These are phyloP conservation scores for Enteromius argenteus DNA, from an alignment of 2,797 vertebrate genomes.

Conservation along the genomic window DNA sequence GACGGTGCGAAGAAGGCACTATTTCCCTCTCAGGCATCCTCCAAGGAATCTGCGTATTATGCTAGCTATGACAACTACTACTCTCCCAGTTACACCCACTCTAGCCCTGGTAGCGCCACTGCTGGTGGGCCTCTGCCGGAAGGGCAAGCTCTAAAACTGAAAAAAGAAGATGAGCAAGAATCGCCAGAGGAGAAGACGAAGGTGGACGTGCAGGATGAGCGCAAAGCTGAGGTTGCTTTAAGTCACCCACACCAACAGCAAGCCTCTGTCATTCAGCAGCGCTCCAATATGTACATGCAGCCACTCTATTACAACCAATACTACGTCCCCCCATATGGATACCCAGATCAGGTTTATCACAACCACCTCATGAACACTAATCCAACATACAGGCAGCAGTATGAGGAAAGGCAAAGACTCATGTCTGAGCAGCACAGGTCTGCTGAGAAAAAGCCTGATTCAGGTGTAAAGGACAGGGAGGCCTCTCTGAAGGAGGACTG, in stretches of 20 bases:
- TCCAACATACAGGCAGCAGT: constrained; percentile 92
- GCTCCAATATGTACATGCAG: constrained; percentile 98
- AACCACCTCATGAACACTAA: constrained; percentile 94
- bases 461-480: constrained; percentile 90
- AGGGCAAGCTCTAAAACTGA: constrained; percentile 87
- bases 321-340: constrained; percentile 94
- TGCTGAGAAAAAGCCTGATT: constrained; percentile 88
- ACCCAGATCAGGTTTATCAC: constrained; percentile 93
- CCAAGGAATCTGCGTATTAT: constrained; percentile 96
- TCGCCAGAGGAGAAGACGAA: constrained; percentile 86
- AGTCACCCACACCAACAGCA: constrained; percentile 84
- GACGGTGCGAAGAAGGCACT: constrained; percentile 95
- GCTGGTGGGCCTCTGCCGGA: constrained; percentile 78
- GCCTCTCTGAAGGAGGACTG: constrained; percentile 89
- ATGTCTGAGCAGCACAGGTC: constrained; percentile 90
- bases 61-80: constrained; percentile 93
- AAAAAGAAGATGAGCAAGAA: constrained; percentile 93
- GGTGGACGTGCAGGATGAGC: constrained; percentile 88
- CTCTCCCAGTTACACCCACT: constrained; percentile 92
- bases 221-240: constrained; percentile 84
- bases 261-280: constrained; percentile 96
- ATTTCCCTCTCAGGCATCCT: constrained; percentile 88
- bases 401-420: constrained; percentile 91
- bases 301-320: constrained; percentile 99
- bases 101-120: constrained; percentile 87